Percentiles rank a stretch among this genome's conserved stretches.
Conservation (phyloP, 37 sponge, comb jelly and placozoan genomes). For the Spongia lamella region DNA sequence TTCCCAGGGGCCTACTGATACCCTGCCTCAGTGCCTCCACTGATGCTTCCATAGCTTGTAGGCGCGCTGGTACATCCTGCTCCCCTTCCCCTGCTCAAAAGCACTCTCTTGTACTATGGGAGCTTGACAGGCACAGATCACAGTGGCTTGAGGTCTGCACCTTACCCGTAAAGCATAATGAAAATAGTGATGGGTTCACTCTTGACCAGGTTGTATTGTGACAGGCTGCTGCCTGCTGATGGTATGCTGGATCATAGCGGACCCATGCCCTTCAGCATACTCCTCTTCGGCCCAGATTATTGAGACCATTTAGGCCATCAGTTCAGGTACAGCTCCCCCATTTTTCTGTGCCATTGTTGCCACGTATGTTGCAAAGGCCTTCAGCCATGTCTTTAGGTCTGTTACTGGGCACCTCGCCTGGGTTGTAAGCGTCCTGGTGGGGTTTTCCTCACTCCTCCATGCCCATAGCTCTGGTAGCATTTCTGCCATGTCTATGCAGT, state of each 20-base stretch:
- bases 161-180: neutral
- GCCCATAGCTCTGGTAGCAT: no score
- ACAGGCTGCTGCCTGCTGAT: no score
- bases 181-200: neutral
- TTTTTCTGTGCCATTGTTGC: neutral
- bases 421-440: no score
- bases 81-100: no score
- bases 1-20: no score
- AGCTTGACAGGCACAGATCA: neutral
- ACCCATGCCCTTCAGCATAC: slow-evolving; percentile 1
- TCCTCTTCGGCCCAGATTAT: neutral
- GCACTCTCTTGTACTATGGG: neutral
- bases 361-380: neutral
- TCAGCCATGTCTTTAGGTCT: slow-evolving; percentile 5
- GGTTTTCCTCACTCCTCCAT: no score
- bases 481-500: no score
- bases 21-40: no score
- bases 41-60: no score
- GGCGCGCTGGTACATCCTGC: no score
- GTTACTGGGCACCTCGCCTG: neutral
- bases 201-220: no score
- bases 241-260: no score
- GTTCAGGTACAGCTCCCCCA: neutral
- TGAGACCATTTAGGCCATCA: neutral
- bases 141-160: neutral